Evolutionary conservation across 2,888 invertebrate species (phyloP), one percentile per base, ranked within the genome.

Genomic region (Megalurothrips usitatus): DNA sequence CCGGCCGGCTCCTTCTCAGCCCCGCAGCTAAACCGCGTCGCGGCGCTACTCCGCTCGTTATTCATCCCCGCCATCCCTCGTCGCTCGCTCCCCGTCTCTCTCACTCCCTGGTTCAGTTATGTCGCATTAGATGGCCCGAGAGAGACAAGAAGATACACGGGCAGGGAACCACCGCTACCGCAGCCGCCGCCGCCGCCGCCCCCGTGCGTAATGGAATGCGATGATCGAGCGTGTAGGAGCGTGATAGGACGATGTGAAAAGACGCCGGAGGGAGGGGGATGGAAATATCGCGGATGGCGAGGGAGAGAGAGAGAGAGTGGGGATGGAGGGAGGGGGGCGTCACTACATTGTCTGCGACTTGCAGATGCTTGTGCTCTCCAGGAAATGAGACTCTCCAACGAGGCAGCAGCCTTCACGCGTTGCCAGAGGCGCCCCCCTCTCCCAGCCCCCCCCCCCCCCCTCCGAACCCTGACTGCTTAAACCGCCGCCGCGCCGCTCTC

Each of bases 81-180:
- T n/a, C n/a, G n/a, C n/a, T n/a, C 23, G 19, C 34, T 9, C 34
- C n/a, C 26, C 19, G 10, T 19, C 12, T 80, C 12, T 6, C 26
- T 11, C 17, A 4, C 3, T 10, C 43, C 17, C 2, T 80, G 0
- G 26, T 48, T 3, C 47, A 75, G 14, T 78, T 78, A 0, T 26
- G 26, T 81, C 10, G 48, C 26, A 19, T 80, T 34, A 75, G 19
- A 52, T 81, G 43, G 17, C 23, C 78, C 80, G 80, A 23, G 47
- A 0, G 3, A 23, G 23, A 58, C 19, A 14, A 78, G 48, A 19
- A 28, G 28, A n/a, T n/a, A n/a, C n/a, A n/a, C n/a, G n/a, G n/a
- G n/a, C n/a, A n/a, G n/a, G n/a, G n/a, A n/a, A n/a, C n/a, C n/a
- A n/a, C n/a, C n/a, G n/a, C 17, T 63, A 10, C n/a, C n/a, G n/a